Evolutionary conservation across 2,888 invertebrate genomes (phyloP), one percentile per base, ranked within the genome.

Genomic region (Elmis aenea): DNA sequence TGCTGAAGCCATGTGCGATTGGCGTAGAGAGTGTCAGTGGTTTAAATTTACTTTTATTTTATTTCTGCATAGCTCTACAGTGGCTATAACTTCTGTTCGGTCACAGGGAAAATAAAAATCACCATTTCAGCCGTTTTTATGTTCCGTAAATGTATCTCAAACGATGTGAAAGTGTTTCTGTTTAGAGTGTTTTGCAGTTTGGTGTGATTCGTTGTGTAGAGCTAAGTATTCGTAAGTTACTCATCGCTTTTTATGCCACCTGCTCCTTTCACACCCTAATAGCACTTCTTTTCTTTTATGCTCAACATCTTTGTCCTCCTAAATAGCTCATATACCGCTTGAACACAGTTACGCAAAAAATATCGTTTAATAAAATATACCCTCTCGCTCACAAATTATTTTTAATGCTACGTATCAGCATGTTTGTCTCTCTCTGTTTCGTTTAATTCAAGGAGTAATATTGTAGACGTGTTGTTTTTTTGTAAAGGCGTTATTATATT

Each of bases 331-430:
- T 53, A 46, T 44, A 50, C 38, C 42, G 35, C 45, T 38, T 41
- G 34, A 45, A 48, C 29, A 41, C 42, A 38, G 42, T 46, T 42
- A 43, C 44, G 47, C 51, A 59, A 57, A 56, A 59, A 57, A 56
- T 54, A 57, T 57, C 58, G 57, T 57, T 57, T 57, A 55, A 59
- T 59, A 58, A 58, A 58, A 57, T 51, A 54, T 51, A 49, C 41
- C 49, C 45, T 39, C 33, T 29, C 38, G 23, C 33, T 41, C 32
- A 18, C 23, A 28, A 33, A 29, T 21, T 33, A 26, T 24, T 20
- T 37, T 37, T 41, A 21, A 14, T 22, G 31, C 16, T 24, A 36
- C 30, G n/a, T n/a, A n/a, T n/a, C n/a, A n/a, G n/a, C n/a, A n/a
- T n/a, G n/a, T n/a, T n/a, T n/a, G n/a, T n/a, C n/a, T 29, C 16